Percentiles rank a stretch among this genome's conserved stretches.
phyloP scores from a whole-genome alignment of 2,888 invertebrate genomes.

The Aleiodes alternator region DNA sequence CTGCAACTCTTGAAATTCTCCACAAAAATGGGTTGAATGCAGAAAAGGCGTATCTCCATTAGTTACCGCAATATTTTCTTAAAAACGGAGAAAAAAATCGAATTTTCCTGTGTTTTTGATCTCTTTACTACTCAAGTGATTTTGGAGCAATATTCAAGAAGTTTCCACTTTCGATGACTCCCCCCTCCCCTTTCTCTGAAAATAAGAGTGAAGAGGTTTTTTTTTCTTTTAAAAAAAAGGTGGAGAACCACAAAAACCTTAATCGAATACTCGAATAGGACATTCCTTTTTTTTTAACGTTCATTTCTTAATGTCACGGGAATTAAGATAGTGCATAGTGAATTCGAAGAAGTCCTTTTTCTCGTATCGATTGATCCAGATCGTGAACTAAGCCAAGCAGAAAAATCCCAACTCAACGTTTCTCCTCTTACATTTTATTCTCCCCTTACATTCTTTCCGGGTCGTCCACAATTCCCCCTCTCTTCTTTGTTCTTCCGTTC shows the following conservation, averaged over 20 bases:
- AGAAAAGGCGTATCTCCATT: too few relatives aligned
- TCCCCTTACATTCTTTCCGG: slow-evolving; percentile 49
- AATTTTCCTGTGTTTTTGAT: too few relatives aligned
- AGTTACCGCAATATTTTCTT: too few relatives aligned
- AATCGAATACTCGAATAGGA: background rate
- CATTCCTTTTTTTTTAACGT: background rate
- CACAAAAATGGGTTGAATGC: too few relatives aligned
- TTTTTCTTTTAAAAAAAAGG: background rate
- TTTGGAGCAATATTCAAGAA: background rate
- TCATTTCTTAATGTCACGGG: slow-evolving; percentile 52
- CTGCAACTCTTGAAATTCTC: too few relatives aligned
- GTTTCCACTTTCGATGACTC: background rate
- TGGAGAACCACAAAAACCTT: background rate
- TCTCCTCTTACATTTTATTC: slow-evolving; percentile 37
- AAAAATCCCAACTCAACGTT: slow-evolving; percentile 58
- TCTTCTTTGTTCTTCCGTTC: slow-evolving; percentile 50
- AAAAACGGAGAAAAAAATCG: too few relatives aligned
- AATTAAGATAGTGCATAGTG: slow-evolving; percentile 61
- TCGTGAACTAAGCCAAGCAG: slow-evolving; percentile 64
- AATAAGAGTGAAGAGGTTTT: background rate
- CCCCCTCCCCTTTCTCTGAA: background rate
- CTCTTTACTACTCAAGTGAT: background rate
- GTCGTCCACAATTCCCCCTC: slow-evolving; percentile 44
- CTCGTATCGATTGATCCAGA: slow-evolving; percentile 60
- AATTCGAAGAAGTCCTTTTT: slow-evolving; percentile 47